Conservation (phyloP, 1,140 invertebrate genomes). For the Dendroctonus valens region DNA sequence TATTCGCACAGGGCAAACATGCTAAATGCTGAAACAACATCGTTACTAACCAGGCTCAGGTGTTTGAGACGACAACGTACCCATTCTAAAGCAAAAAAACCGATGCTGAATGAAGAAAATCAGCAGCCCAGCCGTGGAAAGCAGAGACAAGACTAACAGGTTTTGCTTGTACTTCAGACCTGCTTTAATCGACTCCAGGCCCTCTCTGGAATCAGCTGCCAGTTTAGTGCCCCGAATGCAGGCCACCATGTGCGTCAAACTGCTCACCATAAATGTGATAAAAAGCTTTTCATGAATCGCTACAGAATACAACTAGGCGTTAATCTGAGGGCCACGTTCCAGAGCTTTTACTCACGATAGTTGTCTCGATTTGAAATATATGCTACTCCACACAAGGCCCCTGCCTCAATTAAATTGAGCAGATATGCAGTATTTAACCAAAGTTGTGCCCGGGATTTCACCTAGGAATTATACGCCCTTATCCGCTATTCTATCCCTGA, state of each 20-base stretch:
- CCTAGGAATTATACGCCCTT: constrained; percentile 49
- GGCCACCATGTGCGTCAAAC: constrained; percentile 80
- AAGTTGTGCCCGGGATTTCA: constrained; percentile 54
- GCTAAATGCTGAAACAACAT: constrained; percentile 76
- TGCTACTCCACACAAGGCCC: constrained; percentile 81
- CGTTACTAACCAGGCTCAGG: not conserved
- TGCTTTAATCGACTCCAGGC: constrained; percentile 39
- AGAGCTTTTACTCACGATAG: constrained; percentile 74
- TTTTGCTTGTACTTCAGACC: constrained; percentile 66
- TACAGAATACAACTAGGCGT: constrained; percentile 47
- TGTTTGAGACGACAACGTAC: constrained; percentile 55
- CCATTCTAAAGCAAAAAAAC: constrained; percentile 81
- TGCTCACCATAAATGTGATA: constrained; percentile 87
- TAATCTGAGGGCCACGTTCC: not conserved
- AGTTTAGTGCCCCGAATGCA: constrained; percentile 55
- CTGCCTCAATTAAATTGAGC: constrained; percentile 81
- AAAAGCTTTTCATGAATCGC: constrained; percentile 91
- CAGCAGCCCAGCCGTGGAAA: constrained; percentile 76
- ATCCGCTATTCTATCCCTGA: not conserved
- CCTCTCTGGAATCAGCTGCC: constrained; percentile 45
- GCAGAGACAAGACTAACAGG: constrained; percentile 72
- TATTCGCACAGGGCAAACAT: constrained; percentile 93
- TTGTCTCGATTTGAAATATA: constrained; percentile 93
- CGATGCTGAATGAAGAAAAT: constrained; percentile 86
- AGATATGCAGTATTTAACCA: constrained; percentile 77